Base-by-base conservation (phyloP, 2,888 invertebrate genomes). In the Amaurobius ferox region DNA sequence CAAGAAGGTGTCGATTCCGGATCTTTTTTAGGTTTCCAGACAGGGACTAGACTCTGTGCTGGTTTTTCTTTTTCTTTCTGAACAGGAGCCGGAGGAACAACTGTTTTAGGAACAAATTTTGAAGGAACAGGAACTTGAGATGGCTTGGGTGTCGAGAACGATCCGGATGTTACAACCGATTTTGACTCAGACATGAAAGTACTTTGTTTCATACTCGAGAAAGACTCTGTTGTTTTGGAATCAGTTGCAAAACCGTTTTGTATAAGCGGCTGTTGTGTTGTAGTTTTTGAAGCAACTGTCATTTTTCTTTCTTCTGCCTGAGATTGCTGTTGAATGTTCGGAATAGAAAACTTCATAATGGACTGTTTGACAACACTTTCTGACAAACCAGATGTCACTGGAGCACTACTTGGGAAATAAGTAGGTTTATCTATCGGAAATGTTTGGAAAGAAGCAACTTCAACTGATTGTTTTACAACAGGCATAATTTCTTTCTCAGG, bases 331-430 rank as follows among this genome's bases (percentile, higher is more conserved):
- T 55, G n/a, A 3, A 61, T 19, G 35, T 67, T 70, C 30, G 77
- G 83, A 2, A 77, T 64, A 1, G 83, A 85, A 61, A 85, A 85
- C 29, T 77, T 85, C 72, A 72, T 78, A 11, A 85, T 77, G 0
- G 77, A 85, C 32, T 78, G 70, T 39, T 85, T 85, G 1, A 85
- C 83, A n/a, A 78, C 66, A 29, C 77, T 85, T 67, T 85, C 83
- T 5, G 77, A 77, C 30, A 85, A 30, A 29, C 72, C 29, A 40
- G 76, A 61, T 23, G 35, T 35, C 7, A 64, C 19, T 16, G 81
- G 68, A 13, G 35, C 39, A 29, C 44, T 32, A n/a, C 62, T 64
- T 13, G 29, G 30, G 9, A 48, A 13, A 16, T 7, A 30, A 23
- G 39, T 64, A n/a, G 13, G 13, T 61, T 1, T 26, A 19, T 30